Conservation (phyloP, 2,797 vertebrate species). For the Poecilia gillii region DNA sequence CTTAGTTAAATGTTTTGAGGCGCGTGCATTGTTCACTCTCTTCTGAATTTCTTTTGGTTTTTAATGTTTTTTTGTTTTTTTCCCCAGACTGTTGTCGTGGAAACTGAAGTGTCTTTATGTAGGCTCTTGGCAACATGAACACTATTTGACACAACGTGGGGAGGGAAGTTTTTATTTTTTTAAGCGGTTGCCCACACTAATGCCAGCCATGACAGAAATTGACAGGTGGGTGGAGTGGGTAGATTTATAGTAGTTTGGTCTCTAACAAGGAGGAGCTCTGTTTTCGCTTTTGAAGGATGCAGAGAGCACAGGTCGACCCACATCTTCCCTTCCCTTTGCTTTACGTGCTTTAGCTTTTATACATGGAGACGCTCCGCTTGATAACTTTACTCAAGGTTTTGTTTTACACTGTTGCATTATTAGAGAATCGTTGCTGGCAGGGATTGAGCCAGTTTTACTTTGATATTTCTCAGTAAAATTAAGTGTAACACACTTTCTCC, state of each 20-base stretch:
- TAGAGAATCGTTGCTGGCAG: background rate
- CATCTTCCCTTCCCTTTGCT: background rate
- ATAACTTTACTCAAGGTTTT: background rate
- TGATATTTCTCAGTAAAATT: background rate
- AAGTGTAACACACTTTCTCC: background rate
- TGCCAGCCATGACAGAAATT: slow-evolving; percentile 66
- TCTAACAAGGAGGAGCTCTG: slow-evolving; percentile 43
- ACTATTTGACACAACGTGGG: slow-evolving; percentile 62
- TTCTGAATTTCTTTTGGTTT: slow-evolving; percentile 38
- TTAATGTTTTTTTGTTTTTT: slow-evolving; percentile 25
- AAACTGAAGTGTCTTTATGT: slow-evolving; percentile 78
- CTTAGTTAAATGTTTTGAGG: slow-evolving; percentile 9
- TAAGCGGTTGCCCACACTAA: slow-evolving; percentile 68
- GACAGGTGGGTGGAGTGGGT: slow-evolving; percentile 77
- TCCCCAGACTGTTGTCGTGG: slow-evolving; percentile 78
- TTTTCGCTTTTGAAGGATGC: slow-evolving; percentile 42
- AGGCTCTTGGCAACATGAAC: slow-evolving; percentile 70
- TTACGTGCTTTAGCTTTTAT: background rate
- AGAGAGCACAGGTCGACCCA: background rate
- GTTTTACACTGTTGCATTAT: background rate
- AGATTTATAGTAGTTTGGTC: slow-evolving; percentile 61
- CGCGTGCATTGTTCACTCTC: slow-evolving; percentile 7
- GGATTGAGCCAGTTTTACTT: background rate
- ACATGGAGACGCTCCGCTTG: background rate
- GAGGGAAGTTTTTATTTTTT: slow-evolving; percentile 35